phyloP scores from a whole-genome alignment of 1,140 invertebrate species.

The Leptestheria dahalacensis region DNA sequence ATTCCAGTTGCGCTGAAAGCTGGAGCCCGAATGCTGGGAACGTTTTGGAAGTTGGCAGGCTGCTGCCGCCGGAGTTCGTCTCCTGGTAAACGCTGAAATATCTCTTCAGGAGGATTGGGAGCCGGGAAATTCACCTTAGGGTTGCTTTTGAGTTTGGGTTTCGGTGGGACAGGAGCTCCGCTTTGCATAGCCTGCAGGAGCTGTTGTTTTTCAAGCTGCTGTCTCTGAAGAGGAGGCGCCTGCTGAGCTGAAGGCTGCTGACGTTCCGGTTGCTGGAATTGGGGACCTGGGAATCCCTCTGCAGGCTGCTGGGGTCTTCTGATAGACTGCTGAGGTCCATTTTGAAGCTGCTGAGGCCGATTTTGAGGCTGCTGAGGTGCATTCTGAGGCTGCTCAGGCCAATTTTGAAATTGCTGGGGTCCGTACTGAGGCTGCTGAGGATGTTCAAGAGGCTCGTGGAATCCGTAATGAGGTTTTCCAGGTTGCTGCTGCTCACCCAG shows the following conservation, averaged over 20 bases:
- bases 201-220: neutral
- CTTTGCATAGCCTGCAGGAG: neutral
- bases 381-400: too few relatives aligned
- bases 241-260: neutral
- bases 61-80: neutral
- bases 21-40: neutral
- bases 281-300: neutral
- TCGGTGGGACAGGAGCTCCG: too few relatives aligned
- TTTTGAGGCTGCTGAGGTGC: neutral
- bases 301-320: too few relatives aligned
- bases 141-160: neutral
- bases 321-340: neutral
- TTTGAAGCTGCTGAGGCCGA: neutral
- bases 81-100: neutral
- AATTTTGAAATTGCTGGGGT: neutral
- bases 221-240: neutral
- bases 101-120: neutral
- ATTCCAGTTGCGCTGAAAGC: conserved; percentile 11
- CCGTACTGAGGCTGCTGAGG: neutral
- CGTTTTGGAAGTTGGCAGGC: neutral
- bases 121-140: neutral
- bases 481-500: neutral
- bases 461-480: too few relatives aligned
- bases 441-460: neutral
- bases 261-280: neutral